Evolutionary conservation across 2,888 invertebrate species (phyloP).

Genomic region (Anticlea derivata): DNA sequence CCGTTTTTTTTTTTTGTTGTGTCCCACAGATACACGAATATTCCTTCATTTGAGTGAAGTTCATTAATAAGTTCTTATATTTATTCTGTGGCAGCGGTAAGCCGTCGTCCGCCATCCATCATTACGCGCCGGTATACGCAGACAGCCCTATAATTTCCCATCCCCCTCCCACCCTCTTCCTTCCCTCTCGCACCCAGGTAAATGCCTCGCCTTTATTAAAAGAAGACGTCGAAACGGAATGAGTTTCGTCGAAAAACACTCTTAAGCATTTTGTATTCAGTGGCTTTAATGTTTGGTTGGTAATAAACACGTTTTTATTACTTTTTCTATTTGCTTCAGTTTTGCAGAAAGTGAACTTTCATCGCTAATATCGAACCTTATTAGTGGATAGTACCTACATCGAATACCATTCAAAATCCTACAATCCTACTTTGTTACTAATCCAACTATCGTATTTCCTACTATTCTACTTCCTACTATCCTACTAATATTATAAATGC

Average conservation of each 20-base stretch:
- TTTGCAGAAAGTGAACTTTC: conserved; percentile 17
- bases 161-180: conserved; percentile 47
- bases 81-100: conserved; percentile 18
- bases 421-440: too few relatives aligned
- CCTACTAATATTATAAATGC: too few relatives aligned
- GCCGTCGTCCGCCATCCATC: conserved; percentile 69
- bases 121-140: conserved; percentile 65
- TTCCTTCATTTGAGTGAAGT: too few relatives aligned
- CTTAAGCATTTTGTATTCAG: conserved; percentile 53
- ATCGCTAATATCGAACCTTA: conserved; percentile 8
- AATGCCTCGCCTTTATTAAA: conserved; percentile 61
- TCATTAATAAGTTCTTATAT: conserved; percentile 42
- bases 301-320: conserved; percentile 31
- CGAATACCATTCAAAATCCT: conserved; percentile 2
- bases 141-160: conserved; percentile 78
- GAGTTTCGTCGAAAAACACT: conserved; percentile 63
- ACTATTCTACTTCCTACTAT: too few relatives aligned
- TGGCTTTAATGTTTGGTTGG: conserved; percentile 42
- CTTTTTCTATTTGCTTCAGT: conserved; percentile 19
- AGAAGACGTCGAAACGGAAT: conserved; percentile 67
- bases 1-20: too few relatives aligned
- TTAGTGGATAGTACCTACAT: conserved; percentile 12
- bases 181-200: conserved; percentile 42
- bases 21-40: too few relatives aligned
- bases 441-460: too few relatives aligned